A percentile compares a stretch with the other conserved stretches of the same genome.
These are phyloP conservation scores for Cranoglanis bouderius DNA, from an alignment of 2,113 vertebrate genomes.

Conservation along the genomic window DNA sequence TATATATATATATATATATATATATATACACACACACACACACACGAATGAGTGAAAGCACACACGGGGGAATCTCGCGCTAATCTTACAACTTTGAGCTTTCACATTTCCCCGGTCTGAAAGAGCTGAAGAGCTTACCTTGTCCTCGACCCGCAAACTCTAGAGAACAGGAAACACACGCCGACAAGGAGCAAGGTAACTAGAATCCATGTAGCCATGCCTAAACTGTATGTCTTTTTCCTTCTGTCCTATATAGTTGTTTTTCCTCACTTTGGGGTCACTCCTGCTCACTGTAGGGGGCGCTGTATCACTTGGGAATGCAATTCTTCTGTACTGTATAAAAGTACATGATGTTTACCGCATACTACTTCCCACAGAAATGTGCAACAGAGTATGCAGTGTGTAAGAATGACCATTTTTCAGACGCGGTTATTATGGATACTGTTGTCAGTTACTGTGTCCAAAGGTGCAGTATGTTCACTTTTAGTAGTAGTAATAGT, in stretches of 20 bases:
- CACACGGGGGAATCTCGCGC: neutral
- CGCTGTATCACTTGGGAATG: neutral
- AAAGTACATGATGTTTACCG: neutral
- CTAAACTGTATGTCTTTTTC: neutral
- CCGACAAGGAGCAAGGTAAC: neutral
- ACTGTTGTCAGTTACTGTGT: neutral
- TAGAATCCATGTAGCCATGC: slow-evolving; percentile 26
- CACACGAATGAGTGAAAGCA: neutral
- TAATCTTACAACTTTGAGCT: neutral
- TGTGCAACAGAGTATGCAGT: too few species aligned
- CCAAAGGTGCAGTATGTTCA: neutral
- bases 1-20: neutral
- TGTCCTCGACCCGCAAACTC: slow-evolving; percentile 15
- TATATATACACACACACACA: neutral
- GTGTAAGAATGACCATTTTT: neutral
- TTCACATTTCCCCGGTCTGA: neutral
- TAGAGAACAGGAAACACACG: neutral
- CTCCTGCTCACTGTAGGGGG: neutral
- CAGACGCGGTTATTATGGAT: too few species aligned
- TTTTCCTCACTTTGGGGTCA: neutral
- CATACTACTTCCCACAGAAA: too few species aligned
- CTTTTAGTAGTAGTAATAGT: neutral
- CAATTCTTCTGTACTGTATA: neutral
- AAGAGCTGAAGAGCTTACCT: slow-evolving; percentile 16
- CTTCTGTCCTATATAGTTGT: neutral